Evolutionary conservation across 2,797 vertebrate species (phyloP).

Genomic region (Remorina albescens): DNA sequence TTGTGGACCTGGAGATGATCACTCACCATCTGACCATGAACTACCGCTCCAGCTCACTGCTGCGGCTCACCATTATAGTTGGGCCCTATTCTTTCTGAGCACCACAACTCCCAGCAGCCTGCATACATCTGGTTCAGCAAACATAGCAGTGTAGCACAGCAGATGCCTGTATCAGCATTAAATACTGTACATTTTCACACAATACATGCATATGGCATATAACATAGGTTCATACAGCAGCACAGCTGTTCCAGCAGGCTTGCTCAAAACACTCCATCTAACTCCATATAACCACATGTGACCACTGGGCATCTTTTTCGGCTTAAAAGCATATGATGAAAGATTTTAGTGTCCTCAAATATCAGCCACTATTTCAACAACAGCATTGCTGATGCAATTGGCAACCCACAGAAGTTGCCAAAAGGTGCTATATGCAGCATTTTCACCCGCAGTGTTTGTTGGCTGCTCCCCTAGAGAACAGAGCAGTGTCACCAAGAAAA

Average conservation of each 20-base stretch:
- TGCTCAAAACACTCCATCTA: slow-evolving; percentile 43
- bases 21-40: slow-evolving; percentile 93
- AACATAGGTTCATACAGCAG: slow-evolving; percentile 55
- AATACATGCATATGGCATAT: slow-evolving; percentile 51
- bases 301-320: slow-evolving; percentile 67
- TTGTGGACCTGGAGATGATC: slow-evolving; percentile 98
- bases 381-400: no score
- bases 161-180: slow-evolving; percentile 64
- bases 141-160: slow-evolving; percentile 65
- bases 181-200: slow-evolving; percentile 69
- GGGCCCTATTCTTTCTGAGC: slow-evolving; percentile 93
- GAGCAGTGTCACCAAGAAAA: slow-evolving; percentile 43
- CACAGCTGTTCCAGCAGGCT: slow-evolving; percentile 43
- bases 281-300: slow-evolving; percentile 48
- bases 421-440: slow-evolving; percentile 22
- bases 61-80: slow-evolving; percentile 95
- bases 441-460: slow-evolving; percentile 18
- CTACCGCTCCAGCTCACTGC: slow-evolving; percentile 93
- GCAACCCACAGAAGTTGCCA: neutral
- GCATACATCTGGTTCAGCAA: slow-evolving; percentile 55
- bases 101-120: slow-evolving; percentile 29
- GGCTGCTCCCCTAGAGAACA: slow-evolving; percentile 10
- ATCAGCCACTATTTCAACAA: slow-evolving; percentile 22
- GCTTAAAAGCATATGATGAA: slow-evolving; percentile 28
- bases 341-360: slow-evolving; percentile 10